Conservation (phyloP, 2,113 vertebrate genomes). For the Seriola quinqueradiata region DNA sequence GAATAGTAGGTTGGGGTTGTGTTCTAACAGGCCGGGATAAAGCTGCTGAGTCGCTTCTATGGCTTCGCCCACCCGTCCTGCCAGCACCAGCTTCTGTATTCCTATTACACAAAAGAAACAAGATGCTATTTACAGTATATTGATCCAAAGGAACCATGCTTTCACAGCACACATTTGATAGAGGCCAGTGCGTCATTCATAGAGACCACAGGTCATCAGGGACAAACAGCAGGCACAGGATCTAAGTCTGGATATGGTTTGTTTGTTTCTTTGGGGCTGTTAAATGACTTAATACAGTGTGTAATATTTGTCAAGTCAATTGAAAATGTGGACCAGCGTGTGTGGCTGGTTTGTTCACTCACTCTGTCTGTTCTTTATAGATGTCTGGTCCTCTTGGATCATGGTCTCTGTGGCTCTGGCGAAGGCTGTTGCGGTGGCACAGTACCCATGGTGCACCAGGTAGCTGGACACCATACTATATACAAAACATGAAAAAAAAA, state of each 20-base stretch:
- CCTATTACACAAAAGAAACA: conserved; percentile 80
- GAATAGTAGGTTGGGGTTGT: conserved; percentile 97
- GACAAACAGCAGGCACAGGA: background rate
- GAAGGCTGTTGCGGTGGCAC: conserved; percentile 96
- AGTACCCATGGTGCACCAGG: conserved; percentile 98
- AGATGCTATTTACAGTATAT: background rate
- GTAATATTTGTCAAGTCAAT: background rate
- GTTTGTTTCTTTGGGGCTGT: background rate
- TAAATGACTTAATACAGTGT: background rate
- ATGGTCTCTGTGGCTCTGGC: conserved; percentile 95
- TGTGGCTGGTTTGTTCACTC: conserved; percentile 70
- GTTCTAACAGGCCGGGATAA: conserved; percentile 96
- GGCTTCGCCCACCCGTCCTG: conserved; percentile 96
- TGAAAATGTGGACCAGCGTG: background rate
- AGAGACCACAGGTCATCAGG: background rate
- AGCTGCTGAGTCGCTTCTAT: conserved; percentile 96
- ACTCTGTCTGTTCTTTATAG: conserved; percentile 99
- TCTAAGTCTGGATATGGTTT: background rate
- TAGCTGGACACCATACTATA: conserved; percentile 98
- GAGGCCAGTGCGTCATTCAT: background rate
- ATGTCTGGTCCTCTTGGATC: conserved; percentile 97
- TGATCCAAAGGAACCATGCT: background rate
- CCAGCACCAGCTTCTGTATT: conserved; percentile 99
- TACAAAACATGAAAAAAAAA: conserved; percentile 6
- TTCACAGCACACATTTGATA: background rate